These are phyloP conservation scores for Drosophila basisetae DNA, from an alignment of 2,888 invertebrate genomes.

Conservation along the genomic window DNA sequence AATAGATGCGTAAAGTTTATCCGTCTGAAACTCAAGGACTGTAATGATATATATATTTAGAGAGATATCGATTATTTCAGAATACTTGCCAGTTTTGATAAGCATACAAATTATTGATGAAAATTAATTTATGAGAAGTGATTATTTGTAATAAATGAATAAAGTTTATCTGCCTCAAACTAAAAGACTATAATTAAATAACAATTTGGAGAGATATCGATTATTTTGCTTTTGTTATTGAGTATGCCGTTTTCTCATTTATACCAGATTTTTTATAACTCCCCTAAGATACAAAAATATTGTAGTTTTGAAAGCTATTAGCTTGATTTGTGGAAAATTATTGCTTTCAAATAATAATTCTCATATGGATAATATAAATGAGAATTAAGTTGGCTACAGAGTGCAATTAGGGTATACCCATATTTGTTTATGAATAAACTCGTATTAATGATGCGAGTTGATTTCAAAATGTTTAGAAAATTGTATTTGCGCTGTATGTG, in stretches of 20 bases:
- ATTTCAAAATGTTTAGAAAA: background rate
- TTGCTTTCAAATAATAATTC: background rate
- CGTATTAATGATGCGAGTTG: background rate
- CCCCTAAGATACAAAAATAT: background rate
- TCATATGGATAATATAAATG: background rate
- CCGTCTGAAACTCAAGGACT: background rate
- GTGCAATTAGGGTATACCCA: background rate
- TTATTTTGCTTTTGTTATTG: background rate
- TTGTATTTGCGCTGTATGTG: conserved; percentile 10
- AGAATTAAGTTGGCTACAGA: background rate
- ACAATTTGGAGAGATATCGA: background rate
- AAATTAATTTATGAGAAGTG: background rate
- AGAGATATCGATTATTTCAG: background rate
- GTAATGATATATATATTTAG: background rate
- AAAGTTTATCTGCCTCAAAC: background rate
- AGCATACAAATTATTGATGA: background rate
- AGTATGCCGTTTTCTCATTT: background rate
- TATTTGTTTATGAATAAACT: background rate
- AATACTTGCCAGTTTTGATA: background rate
- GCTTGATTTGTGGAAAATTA: background rate
- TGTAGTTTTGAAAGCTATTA: background rate
- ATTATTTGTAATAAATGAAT: background rate
- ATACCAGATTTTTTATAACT: background rate
- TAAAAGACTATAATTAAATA: background rate
- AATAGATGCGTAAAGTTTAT: background rate